Conservation (phyloP, 2,113 vertebrate species). For the Sceloporus tristichus region DNA sequence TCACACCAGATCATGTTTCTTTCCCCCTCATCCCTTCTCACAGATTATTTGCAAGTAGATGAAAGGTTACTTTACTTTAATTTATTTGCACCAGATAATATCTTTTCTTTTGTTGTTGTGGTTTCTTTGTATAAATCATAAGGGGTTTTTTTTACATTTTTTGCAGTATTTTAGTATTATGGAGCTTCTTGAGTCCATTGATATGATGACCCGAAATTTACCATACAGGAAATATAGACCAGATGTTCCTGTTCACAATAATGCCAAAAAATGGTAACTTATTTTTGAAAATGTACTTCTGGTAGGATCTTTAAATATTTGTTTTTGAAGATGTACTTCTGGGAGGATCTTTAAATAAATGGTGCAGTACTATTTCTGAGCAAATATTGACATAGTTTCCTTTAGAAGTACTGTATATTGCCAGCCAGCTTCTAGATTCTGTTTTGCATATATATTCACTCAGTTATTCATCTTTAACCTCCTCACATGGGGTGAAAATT, state of each 20-base stretch:
- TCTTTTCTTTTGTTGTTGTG: neutral
- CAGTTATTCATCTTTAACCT: too few species aligned
- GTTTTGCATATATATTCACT: too few species aligned
- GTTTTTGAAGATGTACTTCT: too few species aligned
- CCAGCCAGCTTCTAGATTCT: neutral
- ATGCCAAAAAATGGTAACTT: conserved; percentile 87
- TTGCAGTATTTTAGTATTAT: conserved; percentile 95
- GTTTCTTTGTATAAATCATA: neutral
- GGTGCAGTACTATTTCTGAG: neutral
- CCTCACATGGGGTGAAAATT: neutral
- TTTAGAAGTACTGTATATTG: neutral
- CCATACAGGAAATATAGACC: conserved; percentile 95
- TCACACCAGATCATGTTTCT: too few species aligned
- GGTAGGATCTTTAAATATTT: neutral
- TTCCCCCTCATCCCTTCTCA: neutral
- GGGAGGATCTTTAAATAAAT: neutral
- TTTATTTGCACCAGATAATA: neutral
- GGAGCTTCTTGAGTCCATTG: conserved; percentile 94
- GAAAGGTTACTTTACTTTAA: neutral
- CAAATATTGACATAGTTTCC: neutral
- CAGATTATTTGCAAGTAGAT: neutral
- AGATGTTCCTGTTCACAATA: conserved; percentile 80
- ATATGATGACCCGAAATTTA: conserved; percentile 96
- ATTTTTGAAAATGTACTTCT: conserved; percentile 16
- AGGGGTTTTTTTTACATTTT: neutral